Evolutionary conservation across 2,113 vertebrate species (phyloP).

Genomic region (Probosciger aterrimus): DNA sequence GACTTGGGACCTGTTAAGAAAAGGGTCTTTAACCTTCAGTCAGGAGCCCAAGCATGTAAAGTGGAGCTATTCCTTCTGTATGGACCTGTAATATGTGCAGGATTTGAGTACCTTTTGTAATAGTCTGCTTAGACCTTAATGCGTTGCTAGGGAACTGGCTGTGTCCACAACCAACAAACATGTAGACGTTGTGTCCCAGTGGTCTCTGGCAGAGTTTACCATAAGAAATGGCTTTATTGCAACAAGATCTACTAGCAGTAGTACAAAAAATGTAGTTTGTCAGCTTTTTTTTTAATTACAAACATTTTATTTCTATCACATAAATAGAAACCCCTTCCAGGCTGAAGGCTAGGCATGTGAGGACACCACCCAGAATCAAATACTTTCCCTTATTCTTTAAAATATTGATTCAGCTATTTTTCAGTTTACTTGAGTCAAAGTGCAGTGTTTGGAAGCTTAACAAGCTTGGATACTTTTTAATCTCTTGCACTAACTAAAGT

Average conservation of each 20-base stretch:
- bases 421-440: constrained; percentile 18
- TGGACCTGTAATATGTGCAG: background rate
- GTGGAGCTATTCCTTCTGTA: background rate
- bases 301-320: constrained; percentile 14
- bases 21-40: background rate
- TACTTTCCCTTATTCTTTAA: background rate
- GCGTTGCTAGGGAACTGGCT: background rate
- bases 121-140: background rate
- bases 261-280: background rate
- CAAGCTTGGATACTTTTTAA: background rate
- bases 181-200: background rate
- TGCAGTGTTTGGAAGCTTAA: background rate
- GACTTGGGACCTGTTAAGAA: background rate
- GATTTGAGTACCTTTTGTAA: constrained; percentile 30
- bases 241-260: background rate
- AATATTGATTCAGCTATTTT: constrained; percentile 14
- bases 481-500: background rate
- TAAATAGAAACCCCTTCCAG: constrained; percentile 12
- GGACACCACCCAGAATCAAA: background rate
- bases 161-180: background rate
- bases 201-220: constrained; percentile 13
- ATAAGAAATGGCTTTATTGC: background rate
- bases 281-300: background rate
- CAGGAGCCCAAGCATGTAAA: fast-evolving
- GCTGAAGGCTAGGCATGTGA: background rate